phyloP scores from a whole-genome alignment of 2,113 vertebrate genomes.

The Poeciliopsis turrubarensis region DNA sequence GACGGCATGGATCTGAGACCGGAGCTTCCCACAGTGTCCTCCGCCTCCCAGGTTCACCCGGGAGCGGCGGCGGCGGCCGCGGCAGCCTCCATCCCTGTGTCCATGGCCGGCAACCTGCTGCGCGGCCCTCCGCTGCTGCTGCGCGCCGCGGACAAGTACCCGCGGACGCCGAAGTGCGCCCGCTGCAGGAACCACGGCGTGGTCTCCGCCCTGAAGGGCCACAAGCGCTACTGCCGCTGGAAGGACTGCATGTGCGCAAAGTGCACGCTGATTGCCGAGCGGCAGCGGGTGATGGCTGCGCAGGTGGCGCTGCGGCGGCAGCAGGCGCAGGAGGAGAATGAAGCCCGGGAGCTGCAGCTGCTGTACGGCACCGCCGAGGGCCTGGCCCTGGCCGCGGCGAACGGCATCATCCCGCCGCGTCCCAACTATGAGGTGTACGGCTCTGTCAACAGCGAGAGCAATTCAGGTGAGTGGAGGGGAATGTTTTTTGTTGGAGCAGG shows the following conservation, averaged over 20 bases:
- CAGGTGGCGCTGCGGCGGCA: conserved; percentile 96
- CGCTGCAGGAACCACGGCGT: conserved; percentile 98
- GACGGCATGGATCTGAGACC: conserved; percentile 89
- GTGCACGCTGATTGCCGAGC: conserved; percentile 96
- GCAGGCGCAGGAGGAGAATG: conserved; percentile 98
- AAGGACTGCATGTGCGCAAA: conserved; percentile 99
- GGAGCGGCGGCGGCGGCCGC: conserved; percentile 72
- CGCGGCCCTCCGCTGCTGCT: conserved; percentile 89
- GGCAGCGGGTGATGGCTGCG: conserved; percentile 98
- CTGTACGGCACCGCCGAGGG: conserved; percentile 98
- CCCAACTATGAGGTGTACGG: conserved; percentile 93
- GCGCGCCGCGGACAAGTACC: conserved; percentile 95
- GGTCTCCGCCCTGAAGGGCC: conserved; percentile 96
- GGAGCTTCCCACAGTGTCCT: conserved; percentile 84
- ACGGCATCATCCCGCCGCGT: conserved; percentile 94
- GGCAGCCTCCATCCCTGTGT: conserved; percentile 87
- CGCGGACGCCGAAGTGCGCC: conserved; percentile 96
- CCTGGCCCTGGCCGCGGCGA: conserved; percentile 95
- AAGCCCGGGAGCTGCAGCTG: conserved; percentile 94
- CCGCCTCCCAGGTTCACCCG: conserved; percentile 83
- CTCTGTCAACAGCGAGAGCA: conserved; percentile 83
- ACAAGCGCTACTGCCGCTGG: conserved; percentile 99
- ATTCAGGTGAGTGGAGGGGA: conserved; percentile 75
- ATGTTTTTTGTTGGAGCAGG: background rate
- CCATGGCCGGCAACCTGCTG: conserved; percentile 89